Conservation (phyloP, 2,797 vertebrate genomes). For the Lacerta bilineata region DNA sequence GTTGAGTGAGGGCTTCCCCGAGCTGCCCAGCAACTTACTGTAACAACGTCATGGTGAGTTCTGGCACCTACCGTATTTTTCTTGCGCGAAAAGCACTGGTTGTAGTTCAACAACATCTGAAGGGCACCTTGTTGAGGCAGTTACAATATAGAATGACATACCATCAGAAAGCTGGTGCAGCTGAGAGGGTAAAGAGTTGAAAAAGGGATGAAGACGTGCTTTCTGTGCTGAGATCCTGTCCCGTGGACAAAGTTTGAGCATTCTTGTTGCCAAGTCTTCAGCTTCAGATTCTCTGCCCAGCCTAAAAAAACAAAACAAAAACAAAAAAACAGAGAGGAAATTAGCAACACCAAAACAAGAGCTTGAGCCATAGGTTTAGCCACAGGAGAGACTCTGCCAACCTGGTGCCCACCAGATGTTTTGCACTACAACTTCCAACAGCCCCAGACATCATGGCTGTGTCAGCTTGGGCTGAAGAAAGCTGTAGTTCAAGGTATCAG, state of each 20-base stretch:
- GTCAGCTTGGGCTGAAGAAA: too few species aligned
- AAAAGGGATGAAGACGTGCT: constrained; percentile 85
- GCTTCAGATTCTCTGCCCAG: constrained; percentile 85
- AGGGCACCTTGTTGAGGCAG: neutral
- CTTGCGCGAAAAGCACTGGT: too few species aligned
- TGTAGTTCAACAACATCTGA: too few species aligned
- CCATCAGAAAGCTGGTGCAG: constrained; percentile 86
- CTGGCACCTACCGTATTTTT: too few species aligned
- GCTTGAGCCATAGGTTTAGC: neutral
- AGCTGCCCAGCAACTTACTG: too few species aligned
- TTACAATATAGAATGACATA: constrained; percentile 70
- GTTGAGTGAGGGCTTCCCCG: too few species aligned
- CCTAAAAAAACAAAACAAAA: constrained; percentile 76
- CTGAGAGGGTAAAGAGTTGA: constrained; percentile 85
- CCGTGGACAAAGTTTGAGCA: constrained; percentile 83
- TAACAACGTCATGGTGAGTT: too few species aligned
- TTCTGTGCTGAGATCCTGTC: constrained; percentile 83
- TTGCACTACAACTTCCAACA: too few species aligned
- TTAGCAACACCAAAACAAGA: constrained; percentile 20
- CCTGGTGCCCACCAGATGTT: too few species aligned
- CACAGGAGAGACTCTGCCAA: neutral
- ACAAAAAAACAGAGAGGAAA: constrained; percentile 20
- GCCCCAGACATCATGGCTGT: too few species aligned
- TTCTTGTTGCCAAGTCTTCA: constrained; percentile 86
- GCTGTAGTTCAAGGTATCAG: too few species aligned